Evolutionary conservation across 1,140 invertebrate genomes (phyloP).

Genomic region (Orchestia grillus): DNA sequence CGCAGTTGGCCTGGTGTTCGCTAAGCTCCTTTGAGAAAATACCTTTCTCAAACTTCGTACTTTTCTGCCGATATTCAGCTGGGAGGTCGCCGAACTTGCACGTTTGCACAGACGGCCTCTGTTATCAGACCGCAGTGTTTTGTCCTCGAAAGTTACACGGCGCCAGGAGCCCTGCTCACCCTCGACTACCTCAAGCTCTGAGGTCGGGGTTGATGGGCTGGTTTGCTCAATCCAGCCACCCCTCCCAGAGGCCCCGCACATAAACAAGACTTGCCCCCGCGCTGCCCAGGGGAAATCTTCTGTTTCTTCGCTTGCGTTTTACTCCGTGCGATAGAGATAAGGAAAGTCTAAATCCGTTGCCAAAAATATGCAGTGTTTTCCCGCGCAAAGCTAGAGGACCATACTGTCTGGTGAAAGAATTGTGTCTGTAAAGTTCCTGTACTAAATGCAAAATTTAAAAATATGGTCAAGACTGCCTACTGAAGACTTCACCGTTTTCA

Average conservation of each 20-base stretch:
- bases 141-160: neutral
- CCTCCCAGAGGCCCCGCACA: neutral
- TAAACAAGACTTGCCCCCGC: neutral
- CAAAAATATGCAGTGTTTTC: neutral
- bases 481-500: too few species aligned
- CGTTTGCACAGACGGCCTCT: neutral
- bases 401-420: too few species aligned
- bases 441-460: too few species aligned
- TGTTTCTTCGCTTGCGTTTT: neutral
- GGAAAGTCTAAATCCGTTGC: neutral
- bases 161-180: neutral
- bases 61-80: neutral
- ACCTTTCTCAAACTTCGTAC: too few species aligned
- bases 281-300: neutral
- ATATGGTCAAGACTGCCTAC: too few species aligned
- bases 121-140: neutral
- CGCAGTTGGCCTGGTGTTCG: too few species aligned
- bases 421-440: too few species aligned
- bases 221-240: neutral
- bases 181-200: neutral
- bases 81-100: neutral
- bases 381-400: too few species aligned
- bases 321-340: neutral
- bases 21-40: too few species aligned
- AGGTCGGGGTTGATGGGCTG: neutral